Base-by-base conservation (phyloP, 1,140 invertebrate species). In the Ridgeia piscesae region DNA sequence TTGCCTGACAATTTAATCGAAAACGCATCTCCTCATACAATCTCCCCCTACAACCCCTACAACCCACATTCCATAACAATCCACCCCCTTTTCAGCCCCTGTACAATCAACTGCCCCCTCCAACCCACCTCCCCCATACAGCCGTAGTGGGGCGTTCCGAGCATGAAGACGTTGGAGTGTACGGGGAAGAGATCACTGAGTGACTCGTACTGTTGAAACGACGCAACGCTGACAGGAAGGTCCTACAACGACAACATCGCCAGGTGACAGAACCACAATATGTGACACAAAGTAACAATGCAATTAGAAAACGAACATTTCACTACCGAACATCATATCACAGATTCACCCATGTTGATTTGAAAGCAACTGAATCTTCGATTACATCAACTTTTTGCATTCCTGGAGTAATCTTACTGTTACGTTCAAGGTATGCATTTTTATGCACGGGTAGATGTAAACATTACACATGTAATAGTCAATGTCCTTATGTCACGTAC, bases 61-160 rank as follows among this genome's bases (percentile, higher is more conserved):
- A 17, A 77, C 58, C 58, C 17, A 77, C 14, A 9, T 31, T 21
- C 58, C 58, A 9, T 4, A 21, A 77, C 58, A 17, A 50, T 0
- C 48, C 48, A 50, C 48, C 48, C 48, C 48, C 21, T n/a, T n/a
- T n/a, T n/a, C n/a, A n/a, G n/a, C n/a, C n/a, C 48, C 48, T 21
- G 21, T 50, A 50, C 8, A 8, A 50, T 31, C 58, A 9, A 21
- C 58, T 1, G 94, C 33, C 92, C 94, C 89, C 27, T 33, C 89
- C 94, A 92, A 94, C 94, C 94, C 94, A 98, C 98, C 94, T 97
- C 97, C 89, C 97, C 98, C 94, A 97, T 96, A 91, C 97, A 97
- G 27, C 98, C 98, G 95, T 98, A 99, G 95, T 98, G 97, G 1
- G 97, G 97, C 93, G 97, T 96, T 0, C 97, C 97, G 11, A 98